phyloP scores from a whole-genome alignment of 2,113 vertebrate genomes.

The Suncus etruscus region DNA sequence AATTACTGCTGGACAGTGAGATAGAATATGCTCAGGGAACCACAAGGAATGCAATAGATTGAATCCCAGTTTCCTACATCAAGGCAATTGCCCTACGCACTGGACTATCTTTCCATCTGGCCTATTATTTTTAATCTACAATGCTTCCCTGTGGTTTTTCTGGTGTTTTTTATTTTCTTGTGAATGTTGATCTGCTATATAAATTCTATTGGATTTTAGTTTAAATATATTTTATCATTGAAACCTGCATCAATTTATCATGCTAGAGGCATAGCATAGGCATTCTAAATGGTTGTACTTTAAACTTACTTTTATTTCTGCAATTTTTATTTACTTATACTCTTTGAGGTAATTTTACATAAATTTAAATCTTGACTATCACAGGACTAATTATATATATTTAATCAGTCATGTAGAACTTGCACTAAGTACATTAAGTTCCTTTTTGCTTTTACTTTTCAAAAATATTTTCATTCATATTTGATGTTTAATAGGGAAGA shows the following conservation, averaged over 20 bases:
- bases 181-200: background rate
- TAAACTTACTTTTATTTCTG: background rate
- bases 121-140: background rate
- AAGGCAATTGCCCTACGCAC: too few relatives aligned
- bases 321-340: background rate
- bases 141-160: background rate
- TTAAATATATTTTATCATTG: background rate
- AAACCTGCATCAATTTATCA: background rate
- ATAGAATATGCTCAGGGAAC: too few relatives aligned
- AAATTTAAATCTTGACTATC: background rate
- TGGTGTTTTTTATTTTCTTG: background rate
- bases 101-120: background rate
- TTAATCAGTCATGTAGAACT: background rate
- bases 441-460: background rate
- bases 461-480: background rate
- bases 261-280: rapidly evolving
- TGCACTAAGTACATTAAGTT: background rate
- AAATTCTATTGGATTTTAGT: background rate
- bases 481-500: background rate
- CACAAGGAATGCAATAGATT: too few relatives aligned
- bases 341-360: background rate
- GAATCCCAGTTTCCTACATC: too few relatives aligned
- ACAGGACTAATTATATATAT: background rate
- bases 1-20: too few relatives aligned
- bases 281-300: background rate